Percentiles rank a stretch among this genome's conserved stretches.
Evolutionary conservation across 2,888 invertebrate genomes (phyloP).

Genomic region (Pseudanteris insignis): DNA sequence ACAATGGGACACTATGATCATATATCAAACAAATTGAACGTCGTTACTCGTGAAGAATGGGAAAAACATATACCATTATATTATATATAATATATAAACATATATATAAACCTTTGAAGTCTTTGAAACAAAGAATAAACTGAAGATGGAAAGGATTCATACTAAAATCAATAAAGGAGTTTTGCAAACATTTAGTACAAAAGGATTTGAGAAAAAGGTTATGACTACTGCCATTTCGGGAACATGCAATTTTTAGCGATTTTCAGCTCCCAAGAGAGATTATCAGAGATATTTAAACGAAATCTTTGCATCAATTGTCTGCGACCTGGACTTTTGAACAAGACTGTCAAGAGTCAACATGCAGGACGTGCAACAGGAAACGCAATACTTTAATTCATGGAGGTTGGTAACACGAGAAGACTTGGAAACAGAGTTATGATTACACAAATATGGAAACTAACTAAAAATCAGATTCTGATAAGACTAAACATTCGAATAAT

Average conservation of each 20-base stretch:
- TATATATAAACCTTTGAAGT: too few species aligned
- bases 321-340: constrained; percentile 8
- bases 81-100: too few species aligned
- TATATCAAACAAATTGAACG: constrained; percentile 9
- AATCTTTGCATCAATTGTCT: constrained; percentile 16
- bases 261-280: constrained; percentile 3
- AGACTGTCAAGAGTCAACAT: constrained; percentile 1
- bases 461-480: not conserved
- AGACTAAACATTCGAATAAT: not conserved
- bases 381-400: constrained; percentile 4
- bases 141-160: too few species aligned
- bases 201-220: constrained; percentile 1
- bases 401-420: not conserved
- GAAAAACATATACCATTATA: too few species aligned
- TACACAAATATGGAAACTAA: not conserved
- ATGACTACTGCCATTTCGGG: not conserved
- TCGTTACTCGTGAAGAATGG: constrained; percentile 11
- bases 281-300: not conserved
- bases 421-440: not conserved
- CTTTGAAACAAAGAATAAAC: too few species aligned
- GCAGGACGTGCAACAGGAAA: constrained; percentile 5
- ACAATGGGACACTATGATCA: constrained; percentile 8
- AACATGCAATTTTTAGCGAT: constrained; percentile 1
- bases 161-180: too few species aligned
- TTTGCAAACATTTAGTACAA: not conserved